These are phyloP conservation scores for Lacanobia oleracea DNA, from an alignment of 2,888 invertebrate species.

Conservation along the genomic window DNA sequence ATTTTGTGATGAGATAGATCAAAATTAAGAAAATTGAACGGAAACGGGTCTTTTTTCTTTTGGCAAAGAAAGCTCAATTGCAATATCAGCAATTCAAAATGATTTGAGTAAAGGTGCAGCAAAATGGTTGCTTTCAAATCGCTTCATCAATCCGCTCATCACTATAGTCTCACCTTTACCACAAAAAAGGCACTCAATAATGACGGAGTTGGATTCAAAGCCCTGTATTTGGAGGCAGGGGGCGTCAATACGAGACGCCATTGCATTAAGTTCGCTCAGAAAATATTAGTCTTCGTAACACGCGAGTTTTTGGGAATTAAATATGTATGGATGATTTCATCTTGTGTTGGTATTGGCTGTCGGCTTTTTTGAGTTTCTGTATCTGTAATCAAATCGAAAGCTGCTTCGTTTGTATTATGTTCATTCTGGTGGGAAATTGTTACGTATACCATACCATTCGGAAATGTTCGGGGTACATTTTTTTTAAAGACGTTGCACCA, in stretches of 20 bases:
- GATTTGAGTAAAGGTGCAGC: neutral
- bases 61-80: neutral
- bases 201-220: slow-evolving; percentile 56
- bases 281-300: slow-evolving; percentile 43
- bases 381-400: slow-evolving; percentile 22
- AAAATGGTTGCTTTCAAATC: slow-evolving; percentile 6
- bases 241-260: slow-evolving; percentile 59
- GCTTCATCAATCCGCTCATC: slow-evolving; percentile 20
- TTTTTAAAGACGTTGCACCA: too few species aligned
- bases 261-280: slow-evolving; percentile 42
- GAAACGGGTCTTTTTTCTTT: neutral
- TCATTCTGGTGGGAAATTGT: too few species aligned
- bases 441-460: neutral
- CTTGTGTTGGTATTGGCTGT: slow-evolving; percentile 20
- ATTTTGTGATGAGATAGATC: too few species aligned
- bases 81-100: neutral
- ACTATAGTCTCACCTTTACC: slow-evolving; percentile 25
- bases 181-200: slow-evolving; percentile 57
- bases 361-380: slow-evolving; percentile 5
- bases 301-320: slow-evolving; percentile 34
- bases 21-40: neutral
- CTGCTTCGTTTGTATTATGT: neutral
- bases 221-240: slow-evolving; percentile 55
- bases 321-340: slow-evolving; percentile 49
- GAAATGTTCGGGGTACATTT: too few species aligned